A percentile compares a stretch with the other conserved stretches of the same genome.
Conservation (phyloP, 2,888 invertebrate genomes). For the Apomyelois bistriatella region DNA sequence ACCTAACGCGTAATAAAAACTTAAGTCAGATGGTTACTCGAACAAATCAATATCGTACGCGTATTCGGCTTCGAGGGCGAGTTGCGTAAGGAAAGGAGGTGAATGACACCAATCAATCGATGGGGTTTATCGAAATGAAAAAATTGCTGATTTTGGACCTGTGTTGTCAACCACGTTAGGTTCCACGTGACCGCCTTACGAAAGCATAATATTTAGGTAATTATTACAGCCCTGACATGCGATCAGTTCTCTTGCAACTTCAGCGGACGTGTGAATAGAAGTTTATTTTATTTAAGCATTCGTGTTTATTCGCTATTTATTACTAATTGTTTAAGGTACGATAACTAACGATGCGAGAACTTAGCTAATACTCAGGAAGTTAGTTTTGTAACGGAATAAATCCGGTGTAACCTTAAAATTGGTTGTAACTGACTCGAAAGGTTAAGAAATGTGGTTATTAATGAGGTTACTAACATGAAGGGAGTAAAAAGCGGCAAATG, state of each 20-base stretch:
- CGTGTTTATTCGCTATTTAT: constrained; percentile 25
- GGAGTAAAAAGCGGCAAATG: constrained; percentile 61
- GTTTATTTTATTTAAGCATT: constrained; percentile 23
- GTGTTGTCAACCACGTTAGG: constrained; percentile 33
- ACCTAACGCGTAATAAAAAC: constrained; percentile 22
- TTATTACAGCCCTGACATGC: not conserved
- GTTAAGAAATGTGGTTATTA: constrained; percentile 61
- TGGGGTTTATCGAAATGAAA: constrained; percentile 29
- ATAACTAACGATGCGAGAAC: constrained; percentile 24
- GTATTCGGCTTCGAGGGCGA: not conserved
- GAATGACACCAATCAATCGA: constrained; percentile 33
- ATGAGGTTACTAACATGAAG: constrained; percentile 61
- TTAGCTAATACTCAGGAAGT: constrained; percentile 41
- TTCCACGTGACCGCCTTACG: constrained; percentile 47
- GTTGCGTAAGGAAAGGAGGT: constrained; percentile 42
- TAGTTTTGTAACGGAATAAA: constrained; percentile 54
- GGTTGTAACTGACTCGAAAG: constrained; percentile 37
- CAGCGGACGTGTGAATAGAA: constrained; percentile 1
- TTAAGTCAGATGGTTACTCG: constrained; percentile 10
- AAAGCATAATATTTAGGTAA: constrained; percentile 27
- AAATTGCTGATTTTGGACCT: constrained; percentile 21
- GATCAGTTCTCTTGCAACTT: constrained; percentile 5
- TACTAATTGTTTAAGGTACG: constrained; percentile 16
- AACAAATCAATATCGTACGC: constrained; percentile 14
- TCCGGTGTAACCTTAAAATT: constrained; percentile 54